Conservation (phyloP, 2,113 vertebrate species). For the Cyphomyrus discorhynchus region DNA sequence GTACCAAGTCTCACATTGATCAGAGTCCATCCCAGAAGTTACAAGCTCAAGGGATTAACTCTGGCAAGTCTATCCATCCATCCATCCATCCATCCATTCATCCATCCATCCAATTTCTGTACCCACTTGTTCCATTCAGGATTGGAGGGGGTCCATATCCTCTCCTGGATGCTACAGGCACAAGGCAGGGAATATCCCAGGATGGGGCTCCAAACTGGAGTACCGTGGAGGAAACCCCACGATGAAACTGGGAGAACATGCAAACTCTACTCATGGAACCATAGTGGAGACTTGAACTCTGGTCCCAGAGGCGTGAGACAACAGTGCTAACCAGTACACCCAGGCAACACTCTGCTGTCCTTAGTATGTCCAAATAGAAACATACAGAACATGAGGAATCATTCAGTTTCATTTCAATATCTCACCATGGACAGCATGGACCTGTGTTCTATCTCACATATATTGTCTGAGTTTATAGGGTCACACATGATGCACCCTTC, state of each 20-base stretch:
- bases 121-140: neutral
- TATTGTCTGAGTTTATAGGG: neutral
- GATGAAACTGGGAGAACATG: neutral
- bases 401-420: neutral
- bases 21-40: neutral
- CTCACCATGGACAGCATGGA: neutral
- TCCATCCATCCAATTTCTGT: neutral
- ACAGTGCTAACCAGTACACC: neutral
- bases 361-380: neutral
- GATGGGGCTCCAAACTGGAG: neutral
- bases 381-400: neutral
- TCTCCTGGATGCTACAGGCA: neutral
- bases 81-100: neutral
- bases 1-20: neutral
- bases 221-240: neutral
- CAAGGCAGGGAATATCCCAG: neutral
- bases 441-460: neutral
- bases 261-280: neutral
- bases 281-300: neutral
- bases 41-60: neutral
- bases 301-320: neutral
- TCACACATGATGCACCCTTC: neutral
- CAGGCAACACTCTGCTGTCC: neutral
- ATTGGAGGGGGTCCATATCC: neutral
- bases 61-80: neutral